Evolutionary conservation across 2,797 vertebrate species (phyloP).

Genomic region (Fistularia commersonii): DNA sequence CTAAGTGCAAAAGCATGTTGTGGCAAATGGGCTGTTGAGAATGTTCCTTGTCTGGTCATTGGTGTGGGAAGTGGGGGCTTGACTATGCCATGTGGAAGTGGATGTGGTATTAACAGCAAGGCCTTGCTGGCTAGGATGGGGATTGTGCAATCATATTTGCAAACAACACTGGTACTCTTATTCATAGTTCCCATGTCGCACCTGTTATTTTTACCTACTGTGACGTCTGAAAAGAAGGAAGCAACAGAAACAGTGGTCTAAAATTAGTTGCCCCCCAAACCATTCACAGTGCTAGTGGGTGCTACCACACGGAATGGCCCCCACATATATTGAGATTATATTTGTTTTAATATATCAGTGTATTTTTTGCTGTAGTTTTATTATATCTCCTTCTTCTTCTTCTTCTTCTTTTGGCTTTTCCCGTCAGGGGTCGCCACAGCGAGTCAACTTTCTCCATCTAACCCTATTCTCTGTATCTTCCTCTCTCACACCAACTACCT

Average conservation of each 20-base stretch:
- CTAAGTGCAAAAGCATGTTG: slow-evolving; percentile 66
- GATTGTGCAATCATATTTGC: slow-evolving; percentile 82
- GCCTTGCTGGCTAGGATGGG: slow-evolving; percentile 54
- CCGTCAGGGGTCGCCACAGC: too few species aligned
- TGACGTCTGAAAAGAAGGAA: slow-evolving; percentile 72
- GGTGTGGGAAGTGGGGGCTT: slow-evolving; percentile 46
- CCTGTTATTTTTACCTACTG: slow-evolving; percentile 75
- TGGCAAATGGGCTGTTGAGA: slow-evolving; percentile 59
- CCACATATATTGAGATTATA: too few species aligned
- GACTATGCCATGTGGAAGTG: slow-evolving; percentile 39
- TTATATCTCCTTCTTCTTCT: too few species aligned
- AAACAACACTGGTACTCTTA: slow-evolving; percentile 79
- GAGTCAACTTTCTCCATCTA: too few species aligned
- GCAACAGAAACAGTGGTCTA: slow-evolving; percentile 82
- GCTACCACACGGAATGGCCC: slow-evolving; percentile 10
- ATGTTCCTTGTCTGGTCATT: slow-evolving; percentile 61
- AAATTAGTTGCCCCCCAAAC: slow-evolving; percentile 71
- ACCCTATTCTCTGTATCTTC: too few species aligned
- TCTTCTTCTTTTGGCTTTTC: too few species aligned
- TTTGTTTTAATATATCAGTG: too few species aligned
- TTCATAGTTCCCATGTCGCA: slow-evolving; percentile 64
- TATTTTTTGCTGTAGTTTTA: not conserved
- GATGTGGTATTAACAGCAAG: slow-evolving; percentile 60
- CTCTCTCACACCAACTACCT: too few species aligned
- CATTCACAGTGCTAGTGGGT: slow-evolving; percentile 59